Evolutionary conservation across 2,888 invertebrate genomes (phyloP).

Genomic region (Lordiphosa fenestrarum): DNA sequence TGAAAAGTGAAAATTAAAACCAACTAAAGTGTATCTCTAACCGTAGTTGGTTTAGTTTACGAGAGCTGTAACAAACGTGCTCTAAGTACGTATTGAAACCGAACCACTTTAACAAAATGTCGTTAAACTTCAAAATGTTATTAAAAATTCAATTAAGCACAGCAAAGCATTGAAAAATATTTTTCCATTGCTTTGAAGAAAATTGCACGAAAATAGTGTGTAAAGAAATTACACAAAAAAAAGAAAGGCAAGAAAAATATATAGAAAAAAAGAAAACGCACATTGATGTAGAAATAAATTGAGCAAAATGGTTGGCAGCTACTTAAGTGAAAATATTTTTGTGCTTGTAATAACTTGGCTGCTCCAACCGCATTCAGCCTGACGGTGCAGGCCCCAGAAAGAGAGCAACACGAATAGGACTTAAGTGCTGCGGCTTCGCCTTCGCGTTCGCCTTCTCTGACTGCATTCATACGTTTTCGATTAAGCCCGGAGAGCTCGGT

Average conservation of each 20-base stretch:
- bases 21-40: too few species aligned
- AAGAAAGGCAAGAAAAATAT: background rate
- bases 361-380: slow-evolving; percentile 24
- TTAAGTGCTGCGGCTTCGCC: slow-evolving; percentile 54
- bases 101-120: too few species aligned
- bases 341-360: slow-evolving; percentile 69
- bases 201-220: background rate
- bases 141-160: slow-evolving; percentile 35
- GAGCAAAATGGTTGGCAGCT: slow-evolving; percentile 72
- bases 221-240: slow-evolving; percentile 6
- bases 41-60: too few species aligned
- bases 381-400: slow-evolving; percentile 17
- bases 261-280: slow-evolving; percentile 10
- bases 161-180: slow-evolving; percentile 10
- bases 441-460: slow-evolving; percentile 15
- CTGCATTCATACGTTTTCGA: slow-evolving; percentile 72
- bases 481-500: slow-evolving; percentile 49
- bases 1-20: too few species aligned
- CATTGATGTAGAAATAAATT: slow-evolving; percentile 64
- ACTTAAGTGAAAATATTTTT: slow-evolving; percentile 74
- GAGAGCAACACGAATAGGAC: slow-evolving; percentile 56
- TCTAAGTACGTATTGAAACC: too few species aligned
- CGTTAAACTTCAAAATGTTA: too few species aligned
- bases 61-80: too few species aligned
- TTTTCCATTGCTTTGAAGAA: slow-evolving; percentile 7